Base-by-base conservation (phyloP, 2,113 vertebrate species). In the Periophthalmodon schlosseri region DNA sequence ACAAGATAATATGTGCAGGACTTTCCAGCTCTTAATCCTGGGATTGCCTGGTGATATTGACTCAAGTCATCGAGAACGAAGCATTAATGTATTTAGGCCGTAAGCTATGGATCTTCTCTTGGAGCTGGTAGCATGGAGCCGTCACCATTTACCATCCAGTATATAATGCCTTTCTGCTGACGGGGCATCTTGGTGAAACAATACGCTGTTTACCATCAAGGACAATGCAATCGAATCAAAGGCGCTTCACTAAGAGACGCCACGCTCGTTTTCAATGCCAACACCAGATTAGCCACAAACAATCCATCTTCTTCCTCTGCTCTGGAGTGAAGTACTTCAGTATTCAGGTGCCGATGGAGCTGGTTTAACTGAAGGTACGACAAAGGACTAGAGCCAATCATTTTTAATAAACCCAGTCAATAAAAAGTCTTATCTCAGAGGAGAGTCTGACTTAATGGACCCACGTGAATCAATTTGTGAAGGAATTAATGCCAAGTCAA, bases 141-240 rank as follows among this genome's bases (percentile, higher is more conserved):
- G 63, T 65, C 63, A 65, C 63, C 36, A 65, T 65, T 65, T 65
- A 36, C 61, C 15, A 63, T 61, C 65, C 34, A 57, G 6, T 33
- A 33, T 61, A 33, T 61, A 28, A 36, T 65, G 34, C 63, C 39
- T 65, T 65, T 44, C 34, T 65, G 63, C 63, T 65, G 63, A 65
- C 5, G 8, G 34, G 10, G 63, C 63, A 39, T 9, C 44, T 65
- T 10, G 13, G 36, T 39, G 63, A 65, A 44, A 65, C 63, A 65
- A 65, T 44, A 65, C n/a, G 34, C 63, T 20, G 34, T 65, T 5
- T n/a, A 23, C 63, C 60, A 79, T 57, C 65, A 85, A 86, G 80
- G 84, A 84, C 73, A 65, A 70, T 82, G 71, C 60, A 77, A 80
- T 80, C 67, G 28, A 36, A 56, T 4, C 11, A 74, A 44, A 75